Percentiles rank a stretch among this genome's conserved stretches.
These are phyloP conservation scores for Notodonta ziczac DNA, from an alignment of 2,888 invertebrate genomes.

Conservation along the genomic window DNA sequence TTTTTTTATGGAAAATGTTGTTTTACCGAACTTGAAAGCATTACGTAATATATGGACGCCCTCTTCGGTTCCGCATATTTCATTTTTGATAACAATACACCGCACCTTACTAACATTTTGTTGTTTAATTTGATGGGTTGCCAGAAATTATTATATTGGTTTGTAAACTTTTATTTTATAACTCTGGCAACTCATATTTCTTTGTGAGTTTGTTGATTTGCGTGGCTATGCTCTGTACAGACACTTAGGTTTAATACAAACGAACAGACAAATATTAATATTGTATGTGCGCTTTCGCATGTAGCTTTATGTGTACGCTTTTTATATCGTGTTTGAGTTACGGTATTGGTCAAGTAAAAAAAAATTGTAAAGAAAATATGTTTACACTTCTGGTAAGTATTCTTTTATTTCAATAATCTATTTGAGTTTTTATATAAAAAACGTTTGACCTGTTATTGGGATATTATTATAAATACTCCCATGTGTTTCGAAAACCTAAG, in stretches of 20 bases:
- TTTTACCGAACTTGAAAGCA: neutral
- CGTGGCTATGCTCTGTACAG: neutral
- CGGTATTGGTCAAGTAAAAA: neutral
- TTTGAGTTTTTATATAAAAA: neutral
- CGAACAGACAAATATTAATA: neutral
- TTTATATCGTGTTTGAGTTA: neutral
- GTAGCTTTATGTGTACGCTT: slow-evolving; percentile 6
- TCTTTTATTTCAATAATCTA: neutral
- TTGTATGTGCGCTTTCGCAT: neutral
- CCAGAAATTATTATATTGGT: slow-evolving; percentile 13
- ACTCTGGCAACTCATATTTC: neutral
- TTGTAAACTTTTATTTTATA: neutral
- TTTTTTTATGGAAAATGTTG: neutral
- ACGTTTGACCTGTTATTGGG: neutral
- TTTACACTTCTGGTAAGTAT: neutral
- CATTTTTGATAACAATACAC: slow-evolving; percentile 21
- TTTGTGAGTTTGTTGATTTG: slow-evolving; percentile 4
- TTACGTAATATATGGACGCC: slow-evolving; percentile 30
- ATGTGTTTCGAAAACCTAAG: no score
- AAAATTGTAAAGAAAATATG: neutral
- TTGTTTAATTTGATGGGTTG: slow-evolving; percentile 19
- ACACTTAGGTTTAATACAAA: neutral
- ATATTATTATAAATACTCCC: neutral
- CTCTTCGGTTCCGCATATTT: slow-evolving; percentile 24
- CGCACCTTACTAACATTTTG: slow-evolving; percentile 21